A percentile compares a stretch with the other conserved stretches of the same genome.
Evolutionary conservation across 2,797 vertebrate genomes (phyloP).

Genomic region (Acanthiza pusilla): DNA sequence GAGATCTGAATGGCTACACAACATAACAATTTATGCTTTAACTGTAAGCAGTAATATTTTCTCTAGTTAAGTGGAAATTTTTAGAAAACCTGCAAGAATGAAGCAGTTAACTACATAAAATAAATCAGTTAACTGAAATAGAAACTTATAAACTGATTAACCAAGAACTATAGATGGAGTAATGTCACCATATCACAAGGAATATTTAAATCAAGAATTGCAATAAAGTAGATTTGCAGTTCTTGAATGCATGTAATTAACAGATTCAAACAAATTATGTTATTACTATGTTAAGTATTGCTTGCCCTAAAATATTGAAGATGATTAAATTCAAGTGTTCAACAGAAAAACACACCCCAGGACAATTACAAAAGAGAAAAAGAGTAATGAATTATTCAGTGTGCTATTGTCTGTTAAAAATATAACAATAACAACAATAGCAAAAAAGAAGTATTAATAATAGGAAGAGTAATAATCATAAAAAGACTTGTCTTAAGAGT

Average conservation of each 20-base stretch:
- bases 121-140: neutral
- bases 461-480: neutral
- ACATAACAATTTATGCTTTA: neutral
- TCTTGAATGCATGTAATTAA: constrained; percentile 1
- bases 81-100: neutral
- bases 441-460: neutral
- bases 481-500: neutral
- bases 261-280: constrained; percentile 7
- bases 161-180: neutral
- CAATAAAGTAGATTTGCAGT: neutral
- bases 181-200: neutral
- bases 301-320: neutral
- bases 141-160: neutral
- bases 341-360: neutral
- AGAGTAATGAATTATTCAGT: neutral
- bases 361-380: neutral
- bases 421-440: neutral
- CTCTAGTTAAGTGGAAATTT: neutral
- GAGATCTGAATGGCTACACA: neutral
- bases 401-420: neutral
- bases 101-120: neutral
- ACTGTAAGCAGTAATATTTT: neutral
- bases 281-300: neutral
- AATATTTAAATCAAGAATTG: neutral
- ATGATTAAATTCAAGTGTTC: neutral